Evolutionary conservation across 2,113 vertebrate species (phyloP).

Genomic region (Ursus arctos): DNA sequence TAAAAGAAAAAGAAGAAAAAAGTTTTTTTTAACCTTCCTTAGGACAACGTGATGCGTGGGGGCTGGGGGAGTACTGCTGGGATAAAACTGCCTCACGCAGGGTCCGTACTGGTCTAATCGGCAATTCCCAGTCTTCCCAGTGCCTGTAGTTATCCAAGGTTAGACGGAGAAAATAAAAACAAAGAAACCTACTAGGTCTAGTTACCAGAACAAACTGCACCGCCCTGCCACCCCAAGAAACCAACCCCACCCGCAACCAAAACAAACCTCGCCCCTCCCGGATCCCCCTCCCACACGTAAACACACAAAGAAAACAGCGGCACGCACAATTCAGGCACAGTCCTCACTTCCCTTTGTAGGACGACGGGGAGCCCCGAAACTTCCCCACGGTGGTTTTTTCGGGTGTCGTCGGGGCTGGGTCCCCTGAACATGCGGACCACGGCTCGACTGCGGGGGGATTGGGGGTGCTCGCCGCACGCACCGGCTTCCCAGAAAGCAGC

Average conservation of each 20-base stretch:
- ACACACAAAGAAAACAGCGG: conserved; percentile 64
- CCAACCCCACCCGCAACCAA: neutral
- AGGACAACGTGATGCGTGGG: neutral
- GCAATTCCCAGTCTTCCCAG: neutral
- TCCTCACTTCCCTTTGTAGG: conserved; percentile 7
- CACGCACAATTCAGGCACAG: neutral
- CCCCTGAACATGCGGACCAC: neutral
- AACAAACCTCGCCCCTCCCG: neutral
- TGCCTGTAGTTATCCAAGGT: neutral
- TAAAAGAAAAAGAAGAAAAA: neutral
- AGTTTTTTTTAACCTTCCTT: neutral
- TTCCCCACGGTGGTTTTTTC: conserved; percentile 21
- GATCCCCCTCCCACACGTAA: neutral
- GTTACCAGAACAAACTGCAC: neutral
- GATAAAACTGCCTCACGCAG: neutral
- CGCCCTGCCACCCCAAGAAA: neutral
- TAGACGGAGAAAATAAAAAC: conserved; percentile 49
- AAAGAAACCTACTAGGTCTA: conserved; percentile 30
- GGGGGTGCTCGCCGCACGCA: neutral
- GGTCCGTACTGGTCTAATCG: neutral
- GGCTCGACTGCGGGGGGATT: too few relatives aligned
- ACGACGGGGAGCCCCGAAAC: conserved; percentile 38
- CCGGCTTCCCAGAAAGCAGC: conserved; percentile 23
- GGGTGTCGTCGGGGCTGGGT: neutral
- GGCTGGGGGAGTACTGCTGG: neutral